Conservation (phyloP, 2,113 vertebrate species). For the Mustela nigripes region DNA sequence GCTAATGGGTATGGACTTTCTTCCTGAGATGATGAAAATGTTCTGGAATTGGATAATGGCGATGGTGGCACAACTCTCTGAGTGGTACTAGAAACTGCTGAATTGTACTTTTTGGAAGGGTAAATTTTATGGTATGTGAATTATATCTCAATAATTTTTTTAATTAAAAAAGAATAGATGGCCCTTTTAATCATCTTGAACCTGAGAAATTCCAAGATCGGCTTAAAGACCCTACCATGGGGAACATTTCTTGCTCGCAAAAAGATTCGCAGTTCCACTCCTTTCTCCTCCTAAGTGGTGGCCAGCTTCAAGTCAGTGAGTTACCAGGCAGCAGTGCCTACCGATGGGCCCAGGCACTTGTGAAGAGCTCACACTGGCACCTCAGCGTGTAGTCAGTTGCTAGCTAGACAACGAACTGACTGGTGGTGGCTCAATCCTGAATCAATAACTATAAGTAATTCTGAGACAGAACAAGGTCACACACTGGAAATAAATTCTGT, state of each 20-base stretch:
- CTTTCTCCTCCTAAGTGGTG: constrained; percentile 21
- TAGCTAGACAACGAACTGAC: constrained; percentile 54
- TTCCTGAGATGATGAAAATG: constrained; percentile 22
- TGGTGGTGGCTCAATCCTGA: constrained; percentile 66
- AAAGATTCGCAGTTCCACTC: constrained; percentile 14
- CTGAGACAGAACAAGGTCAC: constrained; percentile 81
- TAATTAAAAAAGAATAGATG: constrained; percentile 46
- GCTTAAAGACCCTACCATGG: constrained; percentile 22
- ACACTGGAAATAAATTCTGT: constrained; percentile 76
- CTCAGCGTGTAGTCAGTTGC: constrained; percentile 27
- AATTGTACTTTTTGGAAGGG: constrained; percentile 38
- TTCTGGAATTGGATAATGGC: not conserved
- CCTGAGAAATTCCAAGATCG: constrained; percentile 57
- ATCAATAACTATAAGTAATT: constrained; percentile 78
- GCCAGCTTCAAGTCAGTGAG: constrained; percentile 51
- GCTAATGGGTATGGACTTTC: not conserved
- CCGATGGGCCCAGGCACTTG: not conserved
- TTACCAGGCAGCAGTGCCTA: not conserved
- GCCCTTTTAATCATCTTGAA: constrained; percentile 29
- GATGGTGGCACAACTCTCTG: not conserved
- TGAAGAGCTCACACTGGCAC: constrained; percentile 48
- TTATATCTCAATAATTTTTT: constrained; percentile 49
- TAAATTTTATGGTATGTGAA: constrained; percentile 52
- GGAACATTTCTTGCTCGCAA: constrained; percentile 1
- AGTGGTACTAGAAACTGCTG: not conserved